Evolutionary conservation across 2,113 vertebrate species (phyloP), one percentile per base, ranked within the genome.

Genomic region (Thinocorus orbignyianus): DNA sequence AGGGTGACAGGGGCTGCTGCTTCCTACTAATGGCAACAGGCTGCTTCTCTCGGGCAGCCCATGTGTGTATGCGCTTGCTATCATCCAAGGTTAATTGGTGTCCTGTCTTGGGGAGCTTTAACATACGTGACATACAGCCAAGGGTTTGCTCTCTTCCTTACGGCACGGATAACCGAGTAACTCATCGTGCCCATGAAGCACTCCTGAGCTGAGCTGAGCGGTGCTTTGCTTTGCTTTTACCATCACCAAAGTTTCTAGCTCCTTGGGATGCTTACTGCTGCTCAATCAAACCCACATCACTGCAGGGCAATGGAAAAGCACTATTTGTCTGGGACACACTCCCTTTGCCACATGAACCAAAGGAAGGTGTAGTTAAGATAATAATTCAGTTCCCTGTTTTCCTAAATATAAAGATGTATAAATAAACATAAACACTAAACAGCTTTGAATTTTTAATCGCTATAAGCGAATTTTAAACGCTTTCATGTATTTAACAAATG

Each of bases 11-110:
- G 84, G 86, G 83, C 89, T 93, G 89, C 86, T 92, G 91, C 86
- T 92, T 87, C 86, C 52, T 81, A 30, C 83, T 87, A 88, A 84
- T 81, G 94, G 91, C 96, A 95, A 97, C 91, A 93, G 94, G 94
- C 96, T 94, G 92, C 88, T 93, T 85, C 72, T 83, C 93, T 92
- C 9, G 2, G 68, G 82, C 94, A 92, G 88, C 76, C 64, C 39
- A 7, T 62, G 79, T 69, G 78, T 85, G 71, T 81, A 85, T 90
- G 83, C 60, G 28, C 62, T 93, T 92, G 94, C 94, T 86, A 94
- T 88, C 94, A 95, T 72, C 86, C 94, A 92, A 93, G 96, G 95
- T 95, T 96, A 97, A 97, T 88, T 95, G 95, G 94, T 95, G 95
- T 81, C 95, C 94, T 91, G 89, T 92, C 93, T 95, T 69, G 89